Evolutionary conservation across 2,797 vertebrate species (phyloP).

Genomic region (Paratrypauchen microcephalus): DNA sequence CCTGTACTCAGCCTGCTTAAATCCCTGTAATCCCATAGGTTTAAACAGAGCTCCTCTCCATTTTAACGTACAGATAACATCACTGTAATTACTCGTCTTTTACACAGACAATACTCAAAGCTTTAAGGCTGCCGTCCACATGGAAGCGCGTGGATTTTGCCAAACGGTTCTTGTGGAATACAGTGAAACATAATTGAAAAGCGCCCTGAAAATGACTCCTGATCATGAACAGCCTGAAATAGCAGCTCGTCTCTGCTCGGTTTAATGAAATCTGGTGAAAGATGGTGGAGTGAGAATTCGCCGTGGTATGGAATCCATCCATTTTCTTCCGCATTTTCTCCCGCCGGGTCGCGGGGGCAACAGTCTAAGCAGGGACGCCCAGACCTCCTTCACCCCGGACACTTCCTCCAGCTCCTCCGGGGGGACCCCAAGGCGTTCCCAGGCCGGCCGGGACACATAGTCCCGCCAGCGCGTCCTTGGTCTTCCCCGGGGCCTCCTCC

Average conservation of each 20-base stretch:
- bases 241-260: constrained; percentile 22
- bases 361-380: too few species aligned
- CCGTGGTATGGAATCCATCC: not conserved
- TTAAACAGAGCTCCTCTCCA: constrained; percentile 5
- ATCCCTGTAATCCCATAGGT: not conserved
- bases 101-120: constrained; percentile 49
- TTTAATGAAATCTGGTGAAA: constrained; percentile 28
- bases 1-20: too few species aligned
- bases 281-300: constrained; percentile 20
- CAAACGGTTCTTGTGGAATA: constrained; percentile 54
- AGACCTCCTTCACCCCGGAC: too few species aligned
- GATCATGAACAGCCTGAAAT: constrained; percentile 32
- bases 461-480: too few species aligned
- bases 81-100: constrained; percentile 26
- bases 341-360: too few species aligned
- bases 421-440: too few species aligned
- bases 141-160: constrained; percentile 59
- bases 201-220: constrained; percentile 41
- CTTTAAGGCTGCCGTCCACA: constrained; percentile 46
- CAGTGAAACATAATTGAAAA: constrained; percentile 29
- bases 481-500: too few species aligned
- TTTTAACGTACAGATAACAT: constrained; percentile 28
- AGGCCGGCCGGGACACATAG: too few species aligned
- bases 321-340: too few species aligned
- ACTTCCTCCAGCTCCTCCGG: too few species aligned